Conservation (phyloP, 1,140 invertebrate genomes). For the Camponotus pennsylvanicus region DNA sequence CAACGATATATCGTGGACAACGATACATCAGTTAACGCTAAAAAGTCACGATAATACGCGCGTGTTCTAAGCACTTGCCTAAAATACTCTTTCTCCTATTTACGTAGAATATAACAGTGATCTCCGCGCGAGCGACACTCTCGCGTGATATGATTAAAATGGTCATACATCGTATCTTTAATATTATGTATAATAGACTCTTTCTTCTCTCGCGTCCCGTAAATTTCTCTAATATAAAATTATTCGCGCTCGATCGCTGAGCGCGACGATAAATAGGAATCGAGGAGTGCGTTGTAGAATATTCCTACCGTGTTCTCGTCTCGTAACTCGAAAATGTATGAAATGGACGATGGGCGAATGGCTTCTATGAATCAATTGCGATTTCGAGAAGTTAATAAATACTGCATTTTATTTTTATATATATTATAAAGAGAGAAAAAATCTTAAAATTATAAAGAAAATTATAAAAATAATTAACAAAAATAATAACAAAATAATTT, state of each 20-base stretch:
- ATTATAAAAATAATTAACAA: neutral
- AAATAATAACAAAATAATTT: too few relatives aligned
- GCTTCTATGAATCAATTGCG: neutral
- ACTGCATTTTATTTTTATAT: neutral
- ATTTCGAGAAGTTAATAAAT: neutral
- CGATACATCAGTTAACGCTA: constrained; percentile 26
- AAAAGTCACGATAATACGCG: constrained; percentile 41
- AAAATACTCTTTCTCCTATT: constrained; percentile 45
- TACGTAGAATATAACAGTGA: constrained; percentile 62
- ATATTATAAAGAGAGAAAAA: too few relatives aligned
- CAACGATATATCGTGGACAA: constrained; percentile 36
- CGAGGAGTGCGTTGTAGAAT: constrained; percentile 35
- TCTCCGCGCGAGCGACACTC: constrained; percentile 43
- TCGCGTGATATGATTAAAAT: constrained; percentile 77
- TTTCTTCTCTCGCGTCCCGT: constrained; percentile 66
- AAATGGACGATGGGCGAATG: constrained; percentile 34
- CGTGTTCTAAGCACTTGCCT: constrained; percentile 40
- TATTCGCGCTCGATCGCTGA: constrained; percentile 76
- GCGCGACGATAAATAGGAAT: constrained; percentile 66
- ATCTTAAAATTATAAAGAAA: neutral
- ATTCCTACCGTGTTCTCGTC: constrained; percentile 28
- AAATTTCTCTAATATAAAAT: constrained; percentile 82
- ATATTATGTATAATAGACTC: constrained; percentile 71
- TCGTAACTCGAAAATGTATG: constrained; percentile 15
- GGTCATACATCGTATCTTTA: constrained; percentile 67